Percentiles rank a stretch among this genome's conserved stretches.
phyloP scores from a whole-genome alignment of 1,140 invertebrate species.

The Idris sp. region DNA sequence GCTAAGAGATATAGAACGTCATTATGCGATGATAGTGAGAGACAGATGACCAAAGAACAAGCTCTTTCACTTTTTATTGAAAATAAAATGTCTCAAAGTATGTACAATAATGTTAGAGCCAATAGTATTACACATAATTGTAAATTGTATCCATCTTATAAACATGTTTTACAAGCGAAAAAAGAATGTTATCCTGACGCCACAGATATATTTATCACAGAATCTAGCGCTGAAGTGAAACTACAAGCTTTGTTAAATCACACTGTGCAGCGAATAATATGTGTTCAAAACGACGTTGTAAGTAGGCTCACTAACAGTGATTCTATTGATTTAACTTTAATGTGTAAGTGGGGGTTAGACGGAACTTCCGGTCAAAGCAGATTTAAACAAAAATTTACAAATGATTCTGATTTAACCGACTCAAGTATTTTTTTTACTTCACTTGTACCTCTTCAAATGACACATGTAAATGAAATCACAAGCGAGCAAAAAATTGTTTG shows the following conservation, averaged over 20 bases:
- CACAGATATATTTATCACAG: conserved; percentile 18
- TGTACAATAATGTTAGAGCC: conserved; percentile 32
- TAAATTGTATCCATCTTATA: conserved; percentile 36
- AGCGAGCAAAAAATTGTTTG: conserved; percentile 12
- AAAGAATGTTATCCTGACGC: conserved; percentile 33
- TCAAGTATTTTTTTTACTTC: conserved; percentile 34
- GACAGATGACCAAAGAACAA: conserved; percentile 17
- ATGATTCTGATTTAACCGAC: conserved; percentile 31
- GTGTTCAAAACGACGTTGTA: conserved; percentile 16
- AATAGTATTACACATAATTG: conserved; percentile 27
- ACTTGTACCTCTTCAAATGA: conserved; percentile 28
- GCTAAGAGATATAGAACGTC: conserved; percentile 24
- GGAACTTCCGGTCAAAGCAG: conserved; percentile 27
- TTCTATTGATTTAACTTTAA: conserved; percentile 10
- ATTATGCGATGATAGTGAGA: background rate
- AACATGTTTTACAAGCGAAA: conserved; percentile 17
- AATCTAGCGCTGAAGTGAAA: no score
- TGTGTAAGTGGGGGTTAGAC: conserved; percentile 30
- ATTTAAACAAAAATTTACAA: conserved; percentile 33
- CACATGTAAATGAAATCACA: conserved; percentile 11
- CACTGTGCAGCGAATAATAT: conserved; percentile 21
- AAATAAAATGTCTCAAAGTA: conserved; percentile 32
- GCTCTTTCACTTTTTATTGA: conserved; percentile 31
- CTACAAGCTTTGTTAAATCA: conserved; percentile 21
- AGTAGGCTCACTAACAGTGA: conserved; percentile 4